A percentile compares a stretch with the other conserved stretches of the same genome.
Conservation (phyloP, 37 sponge, comb jelly and placozoan species). For the Oscarella lobularis region DNA sequence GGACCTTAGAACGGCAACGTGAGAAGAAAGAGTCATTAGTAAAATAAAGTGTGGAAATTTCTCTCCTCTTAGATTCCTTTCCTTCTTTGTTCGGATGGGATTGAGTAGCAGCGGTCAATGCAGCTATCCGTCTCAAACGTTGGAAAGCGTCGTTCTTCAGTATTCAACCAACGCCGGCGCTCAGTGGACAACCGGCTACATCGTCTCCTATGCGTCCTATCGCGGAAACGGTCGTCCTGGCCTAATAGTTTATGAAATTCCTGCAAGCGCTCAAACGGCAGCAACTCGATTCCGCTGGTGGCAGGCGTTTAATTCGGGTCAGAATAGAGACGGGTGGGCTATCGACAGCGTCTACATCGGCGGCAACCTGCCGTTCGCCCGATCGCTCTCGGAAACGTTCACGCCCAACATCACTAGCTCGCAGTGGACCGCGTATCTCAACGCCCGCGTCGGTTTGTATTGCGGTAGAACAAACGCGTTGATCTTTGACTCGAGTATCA, state of each 20-base stretch:
- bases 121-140: neutral
- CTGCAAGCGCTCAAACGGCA: neutral
- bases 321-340: neutral
- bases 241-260: neutral
- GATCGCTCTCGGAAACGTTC: neutral
- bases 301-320: neutral
- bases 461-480: neutral
- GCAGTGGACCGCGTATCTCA: neutral
- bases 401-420: neutral
- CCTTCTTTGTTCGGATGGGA: neutral
- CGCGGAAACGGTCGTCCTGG: neutral
- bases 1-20: neutral
- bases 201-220: neutral
- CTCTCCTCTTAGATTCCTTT: neutral
- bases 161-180: neutral
- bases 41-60: neutral
- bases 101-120: neutral
- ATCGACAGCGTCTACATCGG: slow-evolving; percentile 5
- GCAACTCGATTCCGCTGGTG: neutral
- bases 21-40: too few relatives aligned
- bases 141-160: neutral
- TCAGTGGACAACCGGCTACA: neutral
- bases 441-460: neutral
- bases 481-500: neutral
- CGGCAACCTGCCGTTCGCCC: neutral